Conservation (phyloP, 2,888 invertebrate genomes). For the Rhogogaster chlorosoma region DNA sequence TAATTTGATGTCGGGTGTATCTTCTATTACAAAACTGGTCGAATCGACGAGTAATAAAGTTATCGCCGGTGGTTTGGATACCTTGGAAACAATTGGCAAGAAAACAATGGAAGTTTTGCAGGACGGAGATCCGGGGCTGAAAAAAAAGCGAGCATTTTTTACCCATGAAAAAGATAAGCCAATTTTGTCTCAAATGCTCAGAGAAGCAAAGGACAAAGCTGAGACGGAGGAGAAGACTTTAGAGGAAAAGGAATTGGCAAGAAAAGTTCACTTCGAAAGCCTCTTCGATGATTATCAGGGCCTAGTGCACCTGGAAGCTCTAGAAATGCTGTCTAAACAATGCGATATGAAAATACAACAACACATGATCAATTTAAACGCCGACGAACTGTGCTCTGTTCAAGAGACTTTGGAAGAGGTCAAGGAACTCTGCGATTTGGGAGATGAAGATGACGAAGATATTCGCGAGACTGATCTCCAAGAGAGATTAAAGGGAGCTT, state of each 20-base stretch:
- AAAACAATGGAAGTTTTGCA: slow-evolving; percentile 96
- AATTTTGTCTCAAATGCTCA: slow-evolving; percentile 83
- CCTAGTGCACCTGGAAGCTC: slow-evolving; percentile 92
- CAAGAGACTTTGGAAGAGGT: slow-evolving; percentile 90
- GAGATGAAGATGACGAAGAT: slow-evolving; percentile 79
- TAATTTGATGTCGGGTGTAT: slow-evolving; percentile 84
- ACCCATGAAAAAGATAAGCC: slow-evolving; percentile 82
- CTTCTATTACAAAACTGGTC: slow-evolving; percentile 83
- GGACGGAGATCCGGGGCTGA: slow-evolving; percentile 94
- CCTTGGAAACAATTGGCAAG: slow-evolving; percentile 95
- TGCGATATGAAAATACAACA: slow-evolving; percentile 87
- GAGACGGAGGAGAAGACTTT: slow-evolving; percentile 81
- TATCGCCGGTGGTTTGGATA: slow-evolving; percentile 90
- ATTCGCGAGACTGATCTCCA: slow-evolving; percentile 78
- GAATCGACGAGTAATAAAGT: slow-evolving; percentile 87
- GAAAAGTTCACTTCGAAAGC: slow-evolving; percentile 86
- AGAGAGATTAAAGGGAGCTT: slow-evolving; percentile 81
- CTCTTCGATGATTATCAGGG: slow-evolving; percentile 94
- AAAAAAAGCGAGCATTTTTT: slow-evolving; percentile 87
- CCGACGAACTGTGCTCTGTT: slow-evolving; percentile 83
- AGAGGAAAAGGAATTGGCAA: slow-evolving; percentile 76
- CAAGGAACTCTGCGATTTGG: slow-evolving; percentile 88
- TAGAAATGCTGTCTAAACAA: slow-evolving; percentile 94
- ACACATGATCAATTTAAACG: slow-evolving; percentile 80
- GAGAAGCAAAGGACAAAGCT: slow-evolving; percentile 87